These are phyloP conservation scores for Medauroidea extradentata DNA, from an alignment of 1,140 invertebrate genomes.

Conservation along the genomic window DNA sequence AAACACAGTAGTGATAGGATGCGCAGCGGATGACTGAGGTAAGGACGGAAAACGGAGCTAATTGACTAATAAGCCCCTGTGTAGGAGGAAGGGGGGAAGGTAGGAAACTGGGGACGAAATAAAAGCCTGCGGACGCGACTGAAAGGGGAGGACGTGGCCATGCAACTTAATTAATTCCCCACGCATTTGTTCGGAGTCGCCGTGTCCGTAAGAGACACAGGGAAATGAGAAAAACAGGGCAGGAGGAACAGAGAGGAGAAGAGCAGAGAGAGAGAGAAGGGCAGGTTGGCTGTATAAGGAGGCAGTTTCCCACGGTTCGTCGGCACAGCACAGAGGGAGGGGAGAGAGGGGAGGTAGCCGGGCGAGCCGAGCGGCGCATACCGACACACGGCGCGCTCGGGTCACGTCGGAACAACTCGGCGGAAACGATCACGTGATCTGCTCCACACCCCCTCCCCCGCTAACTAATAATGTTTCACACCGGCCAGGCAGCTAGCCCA, in stretches of 20 bases:
- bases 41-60: too few species aligned
- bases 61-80: too few species aligned
- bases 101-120: too few species aligned
- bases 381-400: too few species aligned
- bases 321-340: neutral
- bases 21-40: too few species aligned
- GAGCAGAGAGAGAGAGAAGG: constrained; percentile 26
- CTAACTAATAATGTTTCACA: too few species aligned
- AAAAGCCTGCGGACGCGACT: too few species aligned
- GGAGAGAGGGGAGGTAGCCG: neutral
- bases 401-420: neutral
- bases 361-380: neutral
- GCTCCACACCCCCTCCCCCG: neutral
- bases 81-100: too few species aligned
- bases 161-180: too few species aligned
- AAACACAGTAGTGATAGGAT: too few species aligned
- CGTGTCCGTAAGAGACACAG: constrained; percentile 3
- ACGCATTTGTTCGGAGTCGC: neutral
- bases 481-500: too few species aligned
- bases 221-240: neutral
- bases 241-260: neutral
- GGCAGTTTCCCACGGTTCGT: constrained; percentile 1
- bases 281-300: constrained; percentile 14
- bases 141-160: too few species aligned
- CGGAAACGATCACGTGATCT: constrained; percentile 5